These are phyloP conservation scores for Magallana ariakensis DNA, from an alignment of 1,140 invertebrate genomes.

Conservation along the genomic window DNA sequence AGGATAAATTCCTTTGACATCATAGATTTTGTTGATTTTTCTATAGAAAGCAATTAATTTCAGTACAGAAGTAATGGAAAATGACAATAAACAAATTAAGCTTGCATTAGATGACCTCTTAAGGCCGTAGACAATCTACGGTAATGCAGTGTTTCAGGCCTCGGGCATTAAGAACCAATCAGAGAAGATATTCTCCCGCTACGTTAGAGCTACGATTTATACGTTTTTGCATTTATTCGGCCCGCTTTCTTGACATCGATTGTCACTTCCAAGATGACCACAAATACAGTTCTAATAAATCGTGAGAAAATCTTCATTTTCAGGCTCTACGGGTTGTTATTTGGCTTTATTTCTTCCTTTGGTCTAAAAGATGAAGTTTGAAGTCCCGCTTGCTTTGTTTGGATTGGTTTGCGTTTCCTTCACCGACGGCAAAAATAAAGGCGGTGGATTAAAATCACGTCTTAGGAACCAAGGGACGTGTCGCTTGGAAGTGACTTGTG, in stretches of 20 bases:
- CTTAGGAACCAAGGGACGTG: conserved; percentile 58
- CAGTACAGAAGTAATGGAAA: background rate
- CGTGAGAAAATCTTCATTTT: too few species aligned
- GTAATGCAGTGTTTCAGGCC: background rate
- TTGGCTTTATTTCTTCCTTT: too few species aligned
- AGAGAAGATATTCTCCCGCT: background rate
- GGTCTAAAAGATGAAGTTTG: background rate
- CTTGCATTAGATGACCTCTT: background rate
- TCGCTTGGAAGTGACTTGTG: conserved; percentile 67
- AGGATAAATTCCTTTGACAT: too few species aligned
- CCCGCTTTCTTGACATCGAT: too few species aligned
- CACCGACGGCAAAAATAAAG: background rate
- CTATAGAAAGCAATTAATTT: too few species aligned
- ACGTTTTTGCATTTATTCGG: background rate
- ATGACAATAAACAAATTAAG: background rate
- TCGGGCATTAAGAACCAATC: background rate
- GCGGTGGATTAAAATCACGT: conserved; percentile 41
- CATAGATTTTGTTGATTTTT: too few species aligned
- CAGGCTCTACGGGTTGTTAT: too few species aligned
- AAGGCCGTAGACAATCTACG: background rate
- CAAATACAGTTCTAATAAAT: too few species aligned
- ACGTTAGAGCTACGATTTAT: background rate
- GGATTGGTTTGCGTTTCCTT: background rate
- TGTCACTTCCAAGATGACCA: too few species aligned
- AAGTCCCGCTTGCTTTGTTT: background rate